phyloP scores from a whole-genome alignment of 2,888 invertebrate species.

The Ornithoptera alexandrae region DNA sequence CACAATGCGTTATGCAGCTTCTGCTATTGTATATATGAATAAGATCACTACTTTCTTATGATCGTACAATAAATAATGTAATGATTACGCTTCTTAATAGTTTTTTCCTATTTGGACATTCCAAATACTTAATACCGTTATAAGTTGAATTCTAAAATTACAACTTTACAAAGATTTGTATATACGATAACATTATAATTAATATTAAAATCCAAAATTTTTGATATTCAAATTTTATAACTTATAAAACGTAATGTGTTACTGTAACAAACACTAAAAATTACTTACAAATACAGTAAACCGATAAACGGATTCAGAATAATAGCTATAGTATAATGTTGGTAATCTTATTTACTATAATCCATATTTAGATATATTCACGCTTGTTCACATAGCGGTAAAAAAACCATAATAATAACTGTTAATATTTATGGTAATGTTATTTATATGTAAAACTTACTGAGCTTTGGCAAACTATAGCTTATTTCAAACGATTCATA shows the following conservation, averaged over 20 bases:
- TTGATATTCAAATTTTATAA: no score
- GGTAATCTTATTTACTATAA: not conserved
- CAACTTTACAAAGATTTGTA: no score
- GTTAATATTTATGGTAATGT: slow-evolving; percentile 1
- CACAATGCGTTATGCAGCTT: not conserved
- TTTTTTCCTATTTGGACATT: not conserved
- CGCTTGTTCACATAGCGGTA: slow-evolving; percentile 9
- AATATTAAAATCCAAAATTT: no score
- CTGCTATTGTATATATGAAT: not conserved
- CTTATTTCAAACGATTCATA: not conserved
- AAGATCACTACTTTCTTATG: not conserved
- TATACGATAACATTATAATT: no score
- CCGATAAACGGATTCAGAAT: not conserved
- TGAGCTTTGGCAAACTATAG: not conserved
- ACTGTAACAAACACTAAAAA: no score
- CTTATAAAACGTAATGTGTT: no score
- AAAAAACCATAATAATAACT: slow-evolving; percentile 1
- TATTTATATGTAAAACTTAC: slow-evolving; percentile 10
- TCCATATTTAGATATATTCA: slow-evolving; percentile 8
- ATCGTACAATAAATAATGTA: not conserved
- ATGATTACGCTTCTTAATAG: not conserved
- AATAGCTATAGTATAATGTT: not conserved
- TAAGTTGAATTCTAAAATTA: no score
- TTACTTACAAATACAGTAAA: not conserved
- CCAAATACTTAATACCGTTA: no score